These are phyloP conservation scores for Laticauda laticaudata DNA, from an alignment of 2,113 vertebrate genomes.

Conservation along the genomic window DNA sequence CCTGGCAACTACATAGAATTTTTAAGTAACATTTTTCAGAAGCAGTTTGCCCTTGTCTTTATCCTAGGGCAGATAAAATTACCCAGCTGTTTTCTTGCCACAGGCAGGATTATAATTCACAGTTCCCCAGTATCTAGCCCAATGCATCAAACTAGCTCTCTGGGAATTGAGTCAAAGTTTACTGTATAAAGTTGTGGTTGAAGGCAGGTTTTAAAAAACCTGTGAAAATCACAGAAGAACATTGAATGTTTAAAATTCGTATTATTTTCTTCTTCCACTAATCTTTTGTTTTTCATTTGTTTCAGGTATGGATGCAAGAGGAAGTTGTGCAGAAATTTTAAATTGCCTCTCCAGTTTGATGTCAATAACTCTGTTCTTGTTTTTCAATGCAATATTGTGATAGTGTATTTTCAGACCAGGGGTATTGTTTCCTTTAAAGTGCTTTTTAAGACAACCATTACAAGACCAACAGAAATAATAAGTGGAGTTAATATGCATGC, in stretches of 20 bases:
- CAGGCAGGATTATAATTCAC: not conserved
- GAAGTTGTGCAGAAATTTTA: slow-evolving; percentile 70
- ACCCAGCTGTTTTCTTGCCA: not conserved
- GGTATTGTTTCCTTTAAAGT: slow-evolving; percentile 54
- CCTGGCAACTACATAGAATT: not conserved
- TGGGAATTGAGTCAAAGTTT: not conserved
- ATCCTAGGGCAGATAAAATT: not conserved
- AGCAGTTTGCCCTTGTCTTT: not conserved
- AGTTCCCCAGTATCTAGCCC: not conserved
- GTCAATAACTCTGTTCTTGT: slow-evolving; percentile 64
- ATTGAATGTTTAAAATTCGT: not conserved
- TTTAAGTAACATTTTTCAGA: not conserved
- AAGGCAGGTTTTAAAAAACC: not conserved
- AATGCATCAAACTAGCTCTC: not conserved
- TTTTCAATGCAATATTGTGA: slow-evolving; percentile 61
- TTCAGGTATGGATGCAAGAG: slow-evolving; percentile 87
- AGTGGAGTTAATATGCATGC: slow-evolving; percentile 69
- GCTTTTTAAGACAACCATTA: slow-evolving; percentile 59
- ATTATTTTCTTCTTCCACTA: slow-evolving; percentile 3
- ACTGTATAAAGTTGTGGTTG: not conserved
- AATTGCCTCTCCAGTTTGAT: slow-evolving; percentile 64
- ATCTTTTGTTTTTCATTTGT: slow-evolving; percentile 46
- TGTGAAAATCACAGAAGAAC: not conserved
- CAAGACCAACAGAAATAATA: not conserved
- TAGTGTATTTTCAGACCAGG: slow-evolving; percentile 51